Base-by-base conservation (phyloP, 2,888 invertebrate species). In the Periphyllus acericola region DNA sequence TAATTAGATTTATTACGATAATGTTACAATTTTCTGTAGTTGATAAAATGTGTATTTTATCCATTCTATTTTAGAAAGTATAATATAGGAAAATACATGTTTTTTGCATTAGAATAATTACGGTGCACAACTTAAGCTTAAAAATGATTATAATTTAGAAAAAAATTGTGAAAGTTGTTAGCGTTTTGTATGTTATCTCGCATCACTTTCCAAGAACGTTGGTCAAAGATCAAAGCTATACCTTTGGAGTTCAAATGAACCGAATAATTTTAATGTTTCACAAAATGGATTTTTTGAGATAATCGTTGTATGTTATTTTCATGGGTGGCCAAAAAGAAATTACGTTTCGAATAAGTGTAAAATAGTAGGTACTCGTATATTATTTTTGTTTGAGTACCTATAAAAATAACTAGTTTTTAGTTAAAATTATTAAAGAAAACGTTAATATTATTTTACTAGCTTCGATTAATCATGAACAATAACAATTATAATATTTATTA, bases 191-290 rank as follows among this genome's bases (percentile, higher is more conserved):
- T 5, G 25, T 66, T 66, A 66, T 66, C n/a, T 8, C n/a, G n/a
- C 25, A 66, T 52, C 29, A 52, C 46, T 78, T 78, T 52, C 19
- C 46, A 52, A 1, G n/a, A 32, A 52, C 29, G 29, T 78, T 55
- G 52, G 78, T 78, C 21, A 55, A 52, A 78, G 52, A n/a, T 78
- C 52, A 52, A 78, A 52, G 55, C 34, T 14, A 55, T 55, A 55
- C 9, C 55, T 17, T 2, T 9, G 4, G 66, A 66, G 68, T 68
- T 68, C 14, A n/a, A 66, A 66, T 66, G n/a, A n/a, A 9, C 66
- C 66, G 66, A n/a, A n/a, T 66, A 66, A 9, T 66, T n/a, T 4
- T 66, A 66, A n/a, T 66, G n/a, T 60, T 60, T 25, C 0, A 25
- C 8, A 60, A 21, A 60, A 60, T 21, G 2, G 21, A 60, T 60